Base-by-base conservation (phyloP, 1,140 invertebrate genomes). In the Popillia japonica region DNA sequence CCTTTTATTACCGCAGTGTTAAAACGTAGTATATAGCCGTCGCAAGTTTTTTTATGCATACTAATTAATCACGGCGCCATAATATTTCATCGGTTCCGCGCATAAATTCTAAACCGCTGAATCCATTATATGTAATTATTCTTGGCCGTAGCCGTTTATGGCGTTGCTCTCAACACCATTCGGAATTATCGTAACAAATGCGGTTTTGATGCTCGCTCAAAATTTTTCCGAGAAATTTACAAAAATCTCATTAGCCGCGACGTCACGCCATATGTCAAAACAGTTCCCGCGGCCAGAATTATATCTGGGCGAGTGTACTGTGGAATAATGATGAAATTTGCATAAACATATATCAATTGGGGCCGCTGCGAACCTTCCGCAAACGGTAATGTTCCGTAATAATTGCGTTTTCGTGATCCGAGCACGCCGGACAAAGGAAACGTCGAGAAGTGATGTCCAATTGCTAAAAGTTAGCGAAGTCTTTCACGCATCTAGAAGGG, bases 331-430 rank as follows among this genome's bases (percentile, higher is more conserved):
- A 68, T 22, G 17, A 22, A 68, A 68, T 68, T 68, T 34, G 61
- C 61, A 68, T 34, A 34, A 68, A 22, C 61, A 34, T 34, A 34
- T 27, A 27, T 68, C 22, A 27, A 68, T 68, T 20, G 61, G 10
- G 61, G 61, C 22, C 20, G 11, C 22, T 11, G 61, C 17, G 61
- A 68, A 27, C 61, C 61, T 68, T 34, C 27, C 61, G 61, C 22
- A 68, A 68, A 68, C 61, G 61, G 61, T 68, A 68, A 68, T 68
- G 61, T 68, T 68, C 27, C 61, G 61, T 68, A 34, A 68, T 68
- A 68, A 68, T 68, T 68, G 61, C 61, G 61, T 68, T 68, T 68
- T 68, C 61, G 9, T 34, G 22, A 68, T 68, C 61, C 61, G 61
- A 4, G 61, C 14, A 27, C 27, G 20, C 17, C 61, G 17, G 61